phyloP scores from a whole-genome alignment of 53 echinoderm and acorn worm species.

The Antedon mediterranea region DNA sequence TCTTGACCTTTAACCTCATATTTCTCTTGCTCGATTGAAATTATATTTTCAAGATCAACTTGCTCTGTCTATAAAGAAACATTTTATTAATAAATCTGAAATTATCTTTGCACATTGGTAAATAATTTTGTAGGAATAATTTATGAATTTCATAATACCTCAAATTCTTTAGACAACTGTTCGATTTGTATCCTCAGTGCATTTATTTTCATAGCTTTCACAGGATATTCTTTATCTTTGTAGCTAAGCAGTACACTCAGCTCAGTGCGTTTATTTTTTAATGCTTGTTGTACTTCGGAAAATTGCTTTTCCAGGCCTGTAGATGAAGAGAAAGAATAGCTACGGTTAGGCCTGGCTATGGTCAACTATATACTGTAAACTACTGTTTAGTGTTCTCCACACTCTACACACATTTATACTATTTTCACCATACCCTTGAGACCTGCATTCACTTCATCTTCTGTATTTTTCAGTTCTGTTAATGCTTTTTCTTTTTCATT shows the following conservation, averaged over 20 bases:
- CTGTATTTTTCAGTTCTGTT: slow-evolving; percentile 28
- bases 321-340: not conserved
- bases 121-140: not conserved
- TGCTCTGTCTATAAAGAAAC: slow-evolving; percentile 31
- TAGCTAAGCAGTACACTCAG: slow-evolving; percentile 52
- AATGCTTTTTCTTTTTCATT: slow-evolving; percentile 47
- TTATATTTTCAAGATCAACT: slow-evolving; percentile 34
- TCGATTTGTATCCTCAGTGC: slow-evolving; percentile 74
- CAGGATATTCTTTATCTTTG: slow-evolving; percentile 96
- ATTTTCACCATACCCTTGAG: slow-evolving; percentile 32
- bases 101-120: not conserved
- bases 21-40: slow-evolving; percentile 47
- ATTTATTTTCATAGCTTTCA: slow-evolving; percentile 78
- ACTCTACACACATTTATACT: not conserved
- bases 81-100: no score
- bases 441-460: slow-evolving; percentile 37
- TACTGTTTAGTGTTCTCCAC: not conserved
- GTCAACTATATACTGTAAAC: no score
- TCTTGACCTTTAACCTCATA: slow-evolving; percentile 27
- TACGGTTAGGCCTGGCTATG: no score
- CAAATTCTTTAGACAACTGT: slow-evolving; percentile 41
- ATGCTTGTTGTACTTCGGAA: slow-evolving; percentile 23
- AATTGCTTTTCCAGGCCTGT: slow-evolving; percentile 61
- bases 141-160: slow-evolving; percentile 26
- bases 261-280: slow-evolving; percentile 47